Conservation (phyloP, 2,113 vertebrate species). For the Balaenoptera acutorostrata region DNA sequence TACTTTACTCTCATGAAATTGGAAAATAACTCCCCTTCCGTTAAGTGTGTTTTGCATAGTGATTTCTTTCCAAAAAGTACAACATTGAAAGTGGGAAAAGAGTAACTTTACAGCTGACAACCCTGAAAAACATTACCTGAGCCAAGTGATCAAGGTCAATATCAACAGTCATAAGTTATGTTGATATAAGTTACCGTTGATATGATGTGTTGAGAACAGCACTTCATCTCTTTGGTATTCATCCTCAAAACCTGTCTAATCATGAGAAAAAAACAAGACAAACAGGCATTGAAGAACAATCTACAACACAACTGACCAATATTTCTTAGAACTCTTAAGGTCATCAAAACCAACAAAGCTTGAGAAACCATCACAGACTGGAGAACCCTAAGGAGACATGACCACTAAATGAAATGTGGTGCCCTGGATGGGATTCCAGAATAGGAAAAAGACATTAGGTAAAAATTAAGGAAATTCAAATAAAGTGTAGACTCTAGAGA, state of each 20-base stretch:
- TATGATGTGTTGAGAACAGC: background rate
- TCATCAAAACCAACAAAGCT: background rate
- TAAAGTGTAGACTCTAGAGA: background rate
- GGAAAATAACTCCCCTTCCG: background rate
- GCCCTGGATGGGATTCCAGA: background rate
- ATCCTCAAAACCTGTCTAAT: background rate
- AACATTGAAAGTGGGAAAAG: background rate
- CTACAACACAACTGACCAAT: background rate
- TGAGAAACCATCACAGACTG: background rate
- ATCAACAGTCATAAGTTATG: background rate
- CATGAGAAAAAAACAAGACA: background rate
- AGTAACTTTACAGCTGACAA: background rate
- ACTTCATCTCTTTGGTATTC: background rate
- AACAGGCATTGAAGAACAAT: background rate
- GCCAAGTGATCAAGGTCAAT: background rate
- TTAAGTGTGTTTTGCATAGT: background rate
- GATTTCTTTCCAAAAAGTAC: background rate
- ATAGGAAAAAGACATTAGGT: background rate
- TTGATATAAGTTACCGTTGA: background rate
- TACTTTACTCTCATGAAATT: background rate
- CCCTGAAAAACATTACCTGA: background rate
- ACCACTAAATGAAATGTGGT: background rate
- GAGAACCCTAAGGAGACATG: background rate
- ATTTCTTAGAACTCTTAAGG: background rate
- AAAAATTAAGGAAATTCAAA: background rate